Evolutionary conservation across 2,888 invertebrate genomes (phyloP).

Genomic region (Acronicta alni): DNA sequence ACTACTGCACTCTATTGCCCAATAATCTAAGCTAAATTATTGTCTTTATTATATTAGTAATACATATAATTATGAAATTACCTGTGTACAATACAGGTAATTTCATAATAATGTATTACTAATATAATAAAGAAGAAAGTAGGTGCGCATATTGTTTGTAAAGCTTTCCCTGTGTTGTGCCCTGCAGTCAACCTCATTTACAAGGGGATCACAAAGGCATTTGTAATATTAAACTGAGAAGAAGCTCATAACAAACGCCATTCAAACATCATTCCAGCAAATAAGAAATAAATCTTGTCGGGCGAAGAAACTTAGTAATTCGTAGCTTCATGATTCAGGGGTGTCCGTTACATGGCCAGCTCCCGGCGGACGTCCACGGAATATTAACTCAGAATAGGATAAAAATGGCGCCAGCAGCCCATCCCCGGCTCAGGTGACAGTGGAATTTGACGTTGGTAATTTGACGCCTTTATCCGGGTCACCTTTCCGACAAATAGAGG

Average conservation of each 20-base stretch:
- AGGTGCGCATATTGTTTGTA: not conserved
- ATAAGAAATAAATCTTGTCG: conserved; percentile 58
- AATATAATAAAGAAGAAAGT: not conserved
- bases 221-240: conserved; percentile 42
- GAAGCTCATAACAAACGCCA: conserved; percentile 54
- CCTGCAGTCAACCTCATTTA: conserved; percentile 27
- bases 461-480: conserved; percentile 85
- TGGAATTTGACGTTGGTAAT: conserved; percentile 84
- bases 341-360: conserved; percentile 78
- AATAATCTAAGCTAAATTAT: too few relatives aligned
- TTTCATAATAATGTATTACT: too few relatives aligned
- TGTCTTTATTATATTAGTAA: too few relatives aligned
- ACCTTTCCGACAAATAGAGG: conserved; percentile 76
- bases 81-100: too few relatives aligned
- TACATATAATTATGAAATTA: too few relatives aligned
- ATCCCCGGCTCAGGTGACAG: conserved; percentile 81
- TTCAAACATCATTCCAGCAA: conserved; percentile 55
- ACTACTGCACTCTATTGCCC: too few relatives aligned
- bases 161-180: conserved; percentile 16
- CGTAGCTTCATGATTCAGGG: conserved; percentile 72
- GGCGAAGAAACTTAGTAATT: conserved; percentile 68
- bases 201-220: conserved; percentile 32
- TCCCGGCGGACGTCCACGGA: conserved; percentile 80
- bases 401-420: conserved; percentile 79
- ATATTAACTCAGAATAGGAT: conserved; percentile 85